Percentiles rank a stretch among this genome's conserved stretches.
phyloP scores from a whole-genome alignment of 2,797 vertebrate genomes.

The Bovichtus variegatus region DNA sequence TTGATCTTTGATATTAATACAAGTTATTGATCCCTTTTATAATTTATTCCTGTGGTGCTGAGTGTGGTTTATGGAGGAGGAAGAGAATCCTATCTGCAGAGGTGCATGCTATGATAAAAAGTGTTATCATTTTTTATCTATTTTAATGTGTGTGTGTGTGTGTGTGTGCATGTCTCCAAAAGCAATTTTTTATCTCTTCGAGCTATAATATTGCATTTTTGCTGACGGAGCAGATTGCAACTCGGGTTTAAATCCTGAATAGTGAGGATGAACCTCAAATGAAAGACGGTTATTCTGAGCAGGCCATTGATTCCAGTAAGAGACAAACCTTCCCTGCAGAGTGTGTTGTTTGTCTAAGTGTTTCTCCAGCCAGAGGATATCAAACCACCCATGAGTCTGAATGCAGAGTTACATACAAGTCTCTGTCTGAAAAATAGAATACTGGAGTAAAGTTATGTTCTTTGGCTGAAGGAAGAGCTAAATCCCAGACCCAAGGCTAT shows the following conservation, averaged over 20 bases:
- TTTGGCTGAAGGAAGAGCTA: constrained; percentile 38
- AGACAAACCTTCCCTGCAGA: constrained; percentile 52
- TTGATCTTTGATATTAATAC: constrained; percentile 13
- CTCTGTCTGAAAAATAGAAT: constrained; percentile 53
- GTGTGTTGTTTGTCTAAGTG: constrained; percentile 59
- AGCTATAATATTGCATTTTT: constrained; percentile 65
- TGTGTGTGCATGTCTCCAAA: constrained; percentile 21
- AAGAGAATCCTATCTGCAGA: constrained; percentile 28
- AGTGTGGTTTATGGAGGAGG: constrained; percentile 30
- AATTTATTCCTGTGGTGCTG: constrained; percentile 27
- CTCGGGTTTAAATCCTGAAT: constrained; percentile 44
- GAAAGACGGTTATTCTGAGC: constrained; percentile 54
- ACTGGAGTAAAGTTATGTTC: constrained; percentile 47
- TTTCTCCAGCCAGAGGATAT: constrained; percentile 64
- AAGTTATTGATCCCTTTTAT: constrained; percentile 28
- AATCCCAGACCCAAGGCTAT: constrained; percentile 59
- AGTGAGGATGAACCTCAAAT: constrained; percentile 53
- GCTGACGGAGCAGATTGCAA: constrained; percentile 56
- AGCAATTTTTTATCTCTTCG: constrained; percentile 41
- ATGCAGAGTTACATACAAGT: constrained; percentile 45
- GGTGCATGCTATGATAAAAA: constrained; percentile 25
- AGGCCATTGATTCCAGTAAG: constrained; percentile 52
- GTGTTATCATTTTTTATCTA: constrained; percentile 30
- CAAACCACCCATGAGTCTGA: constrained; percentile 55
- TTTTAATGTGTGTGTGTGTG: constrained; percentile 3